Evolutionary conservation across 2,797 vertebrate species (phyloP), one percentile per base, ranked within the genome.

Genomic region (Rallus crepitans): DNA sequence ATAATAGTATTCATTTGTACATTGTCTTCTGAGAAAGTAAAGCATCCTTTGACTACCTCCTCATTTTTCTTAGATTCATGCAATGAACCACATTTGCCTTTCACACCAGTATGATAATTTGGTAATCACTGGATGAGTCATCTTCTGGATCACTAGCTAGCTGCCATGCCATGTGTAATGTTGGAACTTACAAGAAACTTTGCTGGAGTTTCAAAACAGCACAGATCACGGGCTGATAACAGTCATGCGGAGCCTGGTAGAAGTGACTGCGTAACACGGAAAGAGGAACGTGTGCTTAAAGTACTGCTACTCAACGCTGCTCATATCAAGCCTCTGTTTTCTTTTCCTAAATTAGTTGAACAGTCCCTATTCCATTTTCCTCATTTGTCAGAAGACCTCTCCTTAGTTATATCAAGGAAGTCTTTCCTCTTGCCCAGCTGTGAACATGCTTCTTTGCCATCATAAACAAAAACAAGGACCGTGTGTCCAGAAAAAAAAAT

Each of bases 221-320:
- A 3, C 0, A 3, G 45, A 42, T 10, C 35, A 4, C 28, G 25
- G 50, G 7, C 23, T 7, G 65, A 3, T 25, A 9, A 31, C 31
- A 65, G 25, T 56, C 45, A 61, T 1, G 4, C 2, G 56, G 24
- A 64, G 24, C 14, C 21, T 77, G 16, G 42, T 47, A 76, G 28
- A 82, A 52, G 27, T 42, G 12, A 1, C 12, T 47, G 7, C 40
- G 7, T 56, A 64, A 47, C 3, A 78, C 52, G 9, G 8, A 60
- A 78, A 33, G 25, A 88, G 5, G 8, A 93, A 28, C 5, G 4
- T 30, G 8, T 70, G 13, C 37, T 65, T 73, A 64, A 40, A 89
- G 10, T 1, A 3, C 8, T 84, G 30, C 16, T 40, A 71, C 31
- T 77, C 56, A 81, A 59, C 8, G 7, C 11, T 53, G 21, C 19